Percentiles rank a stretch among this genome's conserved stretches.
phyloP scores from a whole-genome alignment of 2,113 vertebrate genomes.

The Epinephelus cyanopodus region DNA sequence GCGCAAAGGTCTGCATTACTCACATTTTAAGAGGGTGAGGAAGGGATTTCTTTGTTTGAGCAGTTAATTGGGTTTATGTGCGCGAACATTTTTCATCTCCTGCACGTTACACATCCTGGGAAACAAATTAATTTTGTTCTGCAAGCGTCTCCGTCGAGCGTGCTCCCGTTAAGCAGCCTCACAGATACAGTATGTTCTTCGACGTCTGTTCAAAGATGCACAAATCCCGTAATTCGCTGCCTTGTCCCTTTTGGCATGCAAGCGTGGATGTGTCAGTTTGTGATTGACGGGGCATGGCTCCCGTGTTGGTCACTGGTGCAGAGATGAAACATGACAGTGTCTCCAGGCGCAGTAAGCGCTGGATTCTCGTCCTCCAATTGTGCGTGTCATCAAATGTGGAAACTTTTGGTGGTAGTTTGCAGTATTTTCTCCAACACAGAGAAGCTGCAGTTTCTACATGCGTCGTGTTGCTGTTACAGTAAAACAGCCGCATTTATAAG shows the following conservation, averaged over 20 bases:
- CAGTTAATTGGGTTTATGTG: constrained; percentile 51
- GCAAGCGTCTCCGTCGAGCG: not conserved
- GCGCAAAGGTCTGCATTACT: constrained; percentile 61
- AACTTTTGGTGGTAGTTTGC: constrained; percentile 10
- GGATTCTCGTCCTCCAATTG: constrained; percentile 27
- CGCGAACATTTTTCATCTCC: not conserved
- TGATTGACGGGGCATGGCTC: constrained; percentile 58
- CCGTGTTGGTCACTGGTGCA: constrained; percentile 48
- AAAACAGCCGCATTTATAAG: constrained; percentile 26
- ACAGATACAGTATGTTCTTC: not conserved
- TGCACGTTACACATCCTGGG: not conserved
- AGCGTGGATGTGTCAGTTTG: constrained; percentile 36
- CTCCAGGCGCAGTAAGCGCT: constrained; percentile 34
- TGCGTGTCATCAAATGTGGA: constrained; percentile 46
- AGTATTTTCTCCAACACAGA: not conserved
- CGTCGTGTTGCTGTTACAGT: constrained; percentile 24
- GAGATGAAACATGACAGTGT: constrained; percentile 60
- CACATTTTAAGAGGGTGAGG: constrained; percentile 45
- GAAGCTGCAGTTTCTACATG: constrained; percentile 13
- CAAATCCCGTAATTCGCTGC: constrained; percentile 26
- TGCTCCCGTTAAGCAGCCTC: not conserved
- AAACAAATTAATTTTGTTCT: constrained; percentile 7
- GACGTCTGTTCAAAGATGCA: constrained; percentile 4
- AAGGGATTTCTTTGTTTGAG: constrained; percentile 61
- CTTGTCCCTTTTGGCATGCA: constrained; percentile 37